phyloP scores from a whole-genome alignment of 2,797 vertebrate species.

The Poeciliopsis presidionis region DNA sequence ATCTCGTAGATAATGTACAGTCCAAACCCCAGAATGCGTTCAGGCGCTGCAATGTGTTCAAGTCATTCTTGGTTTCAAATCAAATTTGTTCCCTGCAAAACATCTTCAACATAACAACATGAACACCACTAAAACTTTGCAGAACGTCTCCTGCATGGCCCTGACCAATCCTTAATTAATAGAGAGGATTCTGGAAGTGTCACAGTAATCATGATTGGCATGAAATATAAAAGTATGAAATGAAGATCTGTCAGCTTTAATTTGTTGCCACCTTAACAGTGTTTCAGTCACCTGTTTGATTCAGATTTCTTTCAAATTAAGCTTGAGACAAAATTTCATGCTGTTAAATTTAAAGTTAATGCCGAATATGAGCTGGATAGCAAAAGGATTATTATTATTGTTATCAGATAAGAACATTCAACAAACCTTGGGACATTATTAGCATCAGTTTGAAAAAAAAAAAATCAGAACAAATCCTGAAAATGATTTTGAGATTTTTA shows the following conservation, averaged over 20 bases:
- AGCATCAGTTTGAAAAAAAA: background rate
- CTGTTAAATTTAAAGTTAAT: background rate
- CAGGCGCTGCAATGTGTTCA: background rate
- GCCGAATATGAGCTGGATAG: background rate
- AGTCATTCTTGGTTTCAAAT: background rate
- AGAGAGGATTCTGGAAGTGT: slow-evolving; percentile 22
- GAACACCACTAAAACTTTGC: background rate
- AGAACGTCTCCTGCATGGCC: slow-evolving; percentile 9
- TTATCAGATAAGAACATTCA: background rate
- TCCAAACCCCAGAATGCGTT: background rate
- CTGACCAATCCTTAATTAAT: slow-evolving; percentile 45
- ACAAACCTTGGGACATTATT: background rate
- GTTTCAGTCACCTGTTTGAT: background rate
- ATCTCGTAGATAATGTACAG: background rate
- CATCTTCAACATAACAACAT: background rate
- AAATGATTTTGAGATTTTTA: background rate
- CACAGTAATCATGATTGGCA: slow-evolving; percentile 51
- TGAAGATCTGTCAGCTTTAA: slow-evolving; percentile 44
- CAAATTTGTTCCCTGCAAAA: background rate
- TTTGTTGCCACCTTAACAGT: slow-evolving; percentile 21
- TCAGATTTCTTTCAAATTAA: background rate
- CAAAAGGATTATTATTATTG: background rate
- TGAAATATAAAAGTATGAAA: slow-evolving; percentile 46
- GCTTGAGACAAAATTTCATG: background rate
- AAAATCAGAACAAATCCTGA: background rate